phyloP scores from a whole-genome alignment of 2,797 vertebrate species.

The Poecilia picta region DNA sequence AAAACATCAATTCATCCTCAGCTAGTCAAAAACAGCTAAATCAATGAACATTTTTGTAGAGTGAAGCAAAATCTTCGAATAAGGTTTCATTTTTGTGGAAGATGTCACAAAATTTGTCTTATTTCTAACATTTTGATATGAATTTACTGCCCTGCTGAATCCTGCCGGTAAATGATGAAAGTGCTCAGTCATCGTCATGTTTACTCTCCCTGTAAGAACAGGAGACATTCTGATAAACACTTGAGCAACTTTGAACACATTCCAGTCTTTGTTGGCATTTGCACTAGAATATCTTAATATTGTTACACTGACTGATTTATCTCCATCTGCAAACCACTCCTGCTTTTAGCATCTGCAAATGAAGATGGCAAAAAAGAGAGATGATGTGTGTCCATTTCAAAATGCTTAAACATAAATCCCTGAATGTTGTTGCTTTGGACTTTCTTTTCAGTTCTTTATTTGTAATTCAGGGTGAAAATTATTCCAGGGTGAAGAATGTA shows the following conservation, averaged over 20 bases:
- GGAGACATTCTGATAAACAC: conserved; percentile 9
- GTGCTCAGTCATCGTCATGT: background rate
- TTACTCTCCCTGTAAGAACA: conserved; percentile 14
- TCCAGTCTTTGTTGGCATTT: conserved; percentile 64
- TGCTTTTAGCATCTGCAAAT: background rate
- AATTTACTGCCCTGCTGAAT: conserved; percentile 52
- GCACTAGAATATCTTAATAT: conserved; percentile 59
- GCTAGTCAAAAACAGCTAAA: background rate
- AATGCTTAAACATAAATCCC: background rate
- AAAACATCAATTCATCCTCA: conserved; percentile 15
- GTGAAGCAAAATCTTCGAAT: conserved; percentile 36
- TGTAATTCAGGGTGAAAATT: conserved; percentile 64
- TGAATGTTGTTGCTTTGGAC: background rate
- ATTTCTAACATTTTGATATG: conserved; percentile 23
- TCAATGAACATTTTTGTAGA: conserved; percentile 17
- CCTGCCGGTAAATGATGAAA: conserved; percentile 44
- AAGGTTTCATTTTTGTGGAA: conserved; percentile 19
- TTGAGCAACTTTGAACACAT: conserved; percentile 57
- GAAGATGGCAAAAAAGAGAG: background rate
- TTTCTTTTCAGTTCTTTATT: conserved; percentile 20
- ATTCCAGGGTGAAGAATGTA: conserved; percentile 75
- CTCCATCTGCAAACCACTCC: conserved; percentile 32
- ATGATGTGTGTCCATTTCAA: too few species aligned
- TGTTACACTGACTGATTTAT: conserved; percentile 34
- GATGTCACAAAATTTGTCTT: conserved; percentile 28